These are phyloP conservation scores for Pantherophis alleghaniensis DNA, from an alignment of 2,797 vertebrate species.

Conservation along the genomic window DNA sequence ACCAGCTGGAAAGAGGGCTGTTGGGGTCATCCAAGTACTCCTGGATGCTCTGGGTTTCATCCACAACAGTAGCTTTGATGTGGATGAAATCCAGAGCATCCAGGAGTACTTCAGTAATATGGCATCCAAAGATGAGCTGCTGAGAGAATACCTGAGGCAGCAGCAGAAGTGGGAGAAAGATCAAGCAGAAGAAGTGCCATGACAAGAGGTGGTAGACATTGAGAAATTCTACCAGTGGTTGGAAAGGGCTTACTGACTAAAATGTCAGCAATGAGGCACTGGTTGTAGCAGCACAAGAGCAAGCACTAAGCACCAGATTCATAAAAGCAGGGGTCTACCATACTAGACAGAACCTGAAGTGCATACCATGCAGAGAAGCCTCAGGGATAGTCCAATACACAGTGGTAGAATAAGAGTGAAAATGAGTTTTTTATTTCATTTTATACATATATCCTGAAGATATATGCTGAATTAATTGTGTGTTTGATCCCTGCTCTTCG, in stretches of 20 bases:
- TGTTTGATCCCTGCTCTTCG: background rate
- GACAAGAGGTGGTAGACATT: background rate
- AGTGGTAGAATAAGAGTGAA: background rate
- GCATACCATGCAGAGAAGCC: background rate
- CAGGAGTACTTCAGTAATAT: background rate
- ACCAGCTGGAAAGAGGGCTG: background rate
- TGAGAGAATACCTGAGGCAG: background rate
- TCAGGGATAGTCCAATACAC: background rate
- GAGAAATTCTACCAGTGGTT: background rate
- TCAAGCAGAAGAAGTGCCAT: background rate
- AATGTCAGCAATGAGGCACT: background rate
- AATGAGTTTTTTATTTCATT: background rate
- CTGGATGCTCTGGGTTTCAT: too few relatives aligned
- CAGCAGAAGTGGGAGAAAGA: background rate
- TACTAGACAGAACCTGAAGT: background rate
- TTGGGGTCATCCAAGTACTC: too few relatives aligned
- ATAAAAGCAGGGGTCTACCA: background rate
- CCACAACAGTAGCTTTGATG: too few relatives aligned
- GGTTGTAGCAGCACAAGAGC: background rate
- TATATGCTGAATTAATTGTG: background rate
- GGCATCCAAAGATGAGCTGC: background rate
- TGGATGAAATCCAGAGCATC: background rate
- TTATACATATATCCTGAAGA: background rate
- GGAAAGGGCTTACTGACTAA: background rate
- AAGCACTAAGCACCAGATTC: background rate